Conservation (phyloP, 2,888 invertebrate genomes). For the Hydraecia micacea region DNA sequence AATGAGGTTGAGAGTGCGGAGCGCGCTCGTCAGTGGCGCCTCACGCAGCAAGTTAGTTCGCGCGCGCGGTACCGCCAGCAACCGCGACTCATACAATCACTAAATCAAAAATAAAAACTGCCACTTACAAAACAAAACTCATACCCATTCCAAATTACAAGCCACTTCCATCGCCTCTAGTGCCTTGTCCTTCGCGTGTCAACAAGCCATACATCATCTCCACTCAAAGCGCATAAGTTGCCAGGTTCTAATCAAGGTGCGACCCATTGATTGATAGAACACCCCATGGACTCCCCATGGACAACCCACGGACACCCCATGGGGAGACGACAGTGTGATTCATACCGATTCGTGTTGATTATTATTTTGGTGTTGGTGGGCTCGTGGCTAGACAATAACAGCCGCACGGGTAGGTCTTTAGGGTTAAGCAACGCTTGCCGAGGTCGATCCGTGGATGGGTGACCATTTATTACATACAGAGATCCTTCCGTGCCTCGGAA, state of each 20-base stretch:
- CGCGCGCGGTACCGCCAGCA: no score
- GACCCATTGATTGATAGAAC: constrained; percentile 87
- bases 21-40: no score
- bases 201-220: constrained; percentile 84
- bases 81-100: no score
- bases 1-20: no score
- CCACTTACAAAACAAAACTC: neutral
- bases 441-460: neutral
- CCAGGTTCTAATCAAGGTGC: constrained; percentile 86
- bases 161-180: constrained; percentile 56
- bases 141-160: neutral
- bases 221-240: constrained; percentile 85
- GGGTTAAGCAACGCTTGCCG: neutral
- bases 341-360: constrained; percentile 66
- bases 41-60: no score
- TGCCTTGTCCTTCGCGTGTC: constrained; percentile 78
- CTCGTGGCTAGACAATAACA: neutral
- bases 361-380: constrained; percentile 39
- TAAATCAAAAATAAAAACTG: no score
- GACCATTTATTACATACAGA: neutral
- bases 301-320: constrained; percentile 74
- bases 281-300: constrained; percentile 69
- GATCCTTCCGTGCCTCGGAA: neutral
- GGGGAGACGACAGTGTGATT: constrained; percentile 65
- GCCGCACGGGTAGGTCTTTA: neutral